These are phyloP conservation scores for Drosophila mercatorum DNA, from an alignment of 2,888 invertebrate species.

Conservation along the genomic window DNA sequence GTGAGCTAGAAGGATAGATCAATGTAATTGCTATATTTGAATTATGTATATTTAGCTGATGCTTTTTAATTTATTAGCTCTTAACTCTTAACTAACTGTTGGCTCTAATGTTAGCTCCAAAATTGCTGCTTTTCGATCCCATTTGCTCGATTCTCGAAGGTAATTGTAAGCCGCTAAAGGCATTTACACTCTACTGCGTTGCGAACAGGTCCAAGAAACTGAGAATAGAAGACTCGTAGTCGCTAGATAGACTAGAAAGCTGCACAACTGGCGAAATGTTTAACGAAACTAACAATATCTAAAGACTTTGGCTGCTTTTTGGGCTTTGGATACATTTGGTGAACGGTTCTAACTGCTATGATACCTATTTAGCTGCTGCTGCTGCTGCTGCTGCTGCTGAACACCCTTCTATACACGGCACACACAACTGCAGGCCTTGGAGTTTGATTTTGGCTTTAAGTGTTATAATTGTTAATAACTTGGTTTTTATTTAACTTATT, in stretches of 20 bases:
- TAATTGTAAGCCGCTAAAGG: background rate
- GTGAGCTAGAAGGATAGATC: constrained; percentile 44
- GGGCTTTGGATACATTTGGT: constrained; percentile 32
- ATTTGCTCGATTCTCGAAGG: background rate
- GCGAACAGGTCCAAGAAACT: background rate
- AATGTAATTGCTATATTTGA: constrained; percentile 21
- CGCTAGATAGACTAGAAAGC: constrained; percentile 10
- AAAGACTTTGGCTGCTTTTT: constrained; percentile 22
- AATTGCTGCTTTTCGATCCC: background rate
- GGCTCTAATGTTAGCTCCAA: background rate
- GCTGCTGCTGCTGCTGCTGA: constrained; percentile 33
- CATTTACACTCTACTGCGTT: background rate
- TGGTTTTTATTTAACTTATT: constrained; percentile 26
- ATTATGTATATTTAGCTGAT: constrained; percentile 15
- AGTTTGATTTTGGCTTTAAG: constrained; percentile 46
- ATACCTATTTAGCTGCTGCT: constrained; percentile 5
- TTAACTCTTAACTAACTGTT: background rate
- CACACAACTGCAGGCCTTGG: constrained; percentile 13
- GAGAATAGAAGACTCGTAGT: background rate
- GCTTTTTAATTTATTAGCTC: constrained; percentile 13
- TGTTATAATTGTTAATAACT: constrained; percentile 38
- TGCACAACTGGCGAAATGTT: constrained; percentile 6
- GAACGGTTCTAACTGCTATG: constrained; percentile 29
- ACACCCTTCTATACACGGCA: constrained; percentile 4
- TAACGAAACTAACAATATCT: constrained; percentile 21